A percentile compares a stretch with the other conserved stretches of the same genome.
Conservation (phyloP, 2,113 vertebrate species). For the Penelope pileata region DNA sequence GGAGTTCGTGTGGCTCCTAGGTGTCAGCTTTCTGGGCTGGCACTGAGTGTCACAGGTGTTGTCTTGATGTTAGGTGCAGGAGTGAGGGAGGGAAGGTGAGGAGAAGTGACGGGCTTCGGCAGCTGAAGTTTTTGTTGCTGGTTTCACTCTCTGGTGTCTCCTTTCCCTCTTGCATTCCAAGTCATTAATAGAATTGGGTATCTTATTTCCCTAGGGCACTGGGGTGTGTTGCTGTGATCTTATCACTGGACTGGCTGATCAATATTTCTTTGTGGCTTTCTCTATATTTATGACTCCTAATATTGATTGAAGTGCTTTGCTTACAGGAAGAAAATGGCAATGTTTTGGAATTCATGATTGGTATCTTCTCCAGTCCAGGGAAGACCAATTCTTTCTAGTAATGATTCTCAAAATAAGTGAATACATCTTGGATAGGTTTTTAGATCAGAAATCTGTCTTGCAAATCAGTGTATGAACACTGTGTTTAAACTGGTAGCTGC, state of each 20-base stretch:
- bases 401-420: not conserved
- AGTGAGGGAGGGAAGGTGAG: not conserved
- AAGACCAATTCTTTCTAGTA: not conserved
- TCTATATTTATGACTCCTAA: not conserved
- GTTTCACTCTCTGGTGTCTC: not conserved
- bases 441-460: not conserved
- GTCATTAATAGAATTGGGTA: not conserved
- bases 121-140: not conserved
- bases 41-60: not conserved
- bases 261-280: not conserved
- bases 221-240: not conserved
- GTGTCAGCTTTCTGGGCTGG: not conserved
- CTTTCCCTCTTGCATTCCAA: not conserved
- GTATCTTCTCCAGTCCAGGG: not conserved
- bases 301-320: not conserved
- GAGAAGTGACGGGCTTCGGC: not conserved
- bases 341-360: not conserved
- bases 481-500: not conserved
- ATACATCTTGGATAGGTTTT: not conserved
- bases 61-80: not conserved
- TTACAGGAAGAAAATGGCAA: not conserved
- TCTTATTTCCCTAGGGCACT: not conserved
- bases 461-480: not conserved
- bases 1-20: not conserved
- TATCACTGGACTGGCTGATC: not conserved